A percentile compares a stretch with the other conserved stretches of the same genome.
phyloP scores from a whole-genome alignment of 2,888 invertebrate genomes.

The Caenorhabditis imperialis region DNA sequence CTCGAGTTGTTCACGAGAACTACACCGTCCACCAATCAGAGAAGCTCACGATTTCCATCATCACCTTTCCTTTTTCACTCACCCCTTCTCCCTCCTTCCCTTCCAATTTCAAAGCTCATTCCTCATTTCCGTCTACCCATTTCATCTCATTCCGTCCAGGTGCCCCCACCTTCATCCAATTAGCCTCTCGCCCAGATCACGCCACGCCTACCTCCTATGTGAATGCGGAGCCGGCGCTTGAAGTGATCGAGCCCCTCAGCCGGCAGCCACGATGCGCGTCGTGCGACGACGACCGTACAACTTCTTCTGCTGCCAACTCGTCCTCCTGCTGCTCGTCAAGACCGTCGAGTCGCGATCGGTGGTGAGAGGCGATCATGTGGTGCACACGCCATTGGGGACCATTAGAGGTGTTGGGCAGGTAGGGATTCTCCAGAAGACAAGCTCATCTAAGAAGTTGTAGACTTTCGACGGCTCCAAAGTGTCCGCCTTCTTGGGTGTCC shows the following conservation, averaged over 20 bases:
- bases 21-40: too few relatives aligned
- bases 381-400: conserved; percentile 61
- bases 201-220: conserved; percentile 46
- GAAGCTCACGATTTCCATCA: too few relatives aligned
- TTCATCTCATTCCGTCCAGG: too few relatives aligned
- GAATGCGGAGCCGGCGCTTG: conserved; percentile 42
- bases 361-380: conserved; percentile 53
- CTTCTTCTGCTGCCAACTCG: conserved; percentile 15
- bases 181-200: conserved; percentile 29
- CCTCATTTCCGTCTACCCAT: not conserved
- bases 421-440: too few relatives aligned
- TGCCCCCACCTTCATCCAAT: too few relatives aligned
- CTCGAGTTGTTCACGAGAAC: too few relatives aligned
- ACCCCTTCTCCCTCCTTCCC: not conserved
- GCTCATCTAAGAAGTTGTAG: conserved; percentile 29
- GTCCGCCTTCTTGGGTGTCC: conserved; percentile 74
- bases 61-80: not conserved
- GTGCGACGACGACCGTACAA: conserved; percentile 21
- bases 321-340: conserved; percentile 6
- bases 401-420: conserved; percentile 65
- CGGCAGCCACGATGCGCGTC: conserved; percentile 42
- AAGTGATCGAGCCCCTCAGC: conserved; percentile 32
- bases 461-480: conserved; percentile 60
- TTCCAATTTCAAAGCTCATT: not conserved
- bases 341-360: conserved; percentile 42